phyloP scores from a whole-genome alignment of 2,797 vertebrate genomes.

The Sternarchorhynchus goeldii region DNA sequence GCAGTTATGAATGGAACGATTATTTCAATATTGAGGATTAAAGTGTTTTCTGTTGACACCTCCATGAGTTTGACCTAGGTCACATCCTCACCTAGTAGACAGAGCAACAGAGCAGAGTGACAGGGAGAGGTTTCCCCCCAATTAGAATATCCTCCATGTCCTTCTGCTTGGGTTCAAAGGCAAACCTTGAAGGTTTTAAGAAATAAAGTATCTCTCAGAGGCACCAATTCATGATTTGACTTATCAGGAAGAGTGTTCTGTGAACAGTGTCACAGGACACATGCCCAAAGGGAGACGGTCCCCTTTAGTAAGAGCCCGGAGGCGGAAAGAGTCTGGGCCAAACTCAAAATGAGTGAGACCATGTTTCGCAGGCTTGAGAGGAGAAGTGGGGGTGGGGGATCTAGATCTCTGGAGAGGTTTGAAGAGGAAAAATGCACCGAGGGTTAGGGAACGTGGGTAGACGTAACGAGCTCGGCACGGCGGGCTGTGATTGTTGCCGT shows the following conservation, averaged over 20 bases:
- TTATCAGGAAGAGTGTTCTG: neutral
- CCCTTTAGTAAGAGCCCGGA: neutral
- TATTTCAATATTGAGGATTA: too few relatives aligned
- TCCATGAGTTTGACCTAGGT: too few relatives aligned
- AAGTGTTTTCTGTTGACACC: too few relatives aligned
- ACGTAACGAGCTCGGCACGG: conserved; percentile 10
- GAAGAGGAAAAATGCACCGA: conserved; percentile 10
- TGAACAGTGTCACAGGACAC: neutral
- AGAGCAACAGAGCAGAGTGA: too few relatives aligned
- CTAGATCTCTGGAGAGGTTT: conserved; percentile 4
- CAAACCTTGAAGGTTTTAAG: neutral
- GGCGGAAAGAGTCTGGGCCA: neutral
- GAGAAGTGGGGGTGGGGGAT: conserved; percentile 3
- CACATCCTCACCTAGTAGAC: too few relatives aligned
- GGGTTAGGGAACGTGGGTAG: neutral
- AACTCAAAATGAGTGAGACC: conserved; percentile 8
- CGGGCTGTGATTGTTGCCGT: conserved; percentile 1
- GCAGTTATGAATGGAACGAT: too few relatives aligned
- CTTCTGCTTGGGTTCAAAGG: neutral
- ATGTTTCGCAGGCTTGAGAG: neutral
- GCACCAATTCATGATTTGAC: neutral
- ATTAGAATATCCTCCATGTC: neutral
- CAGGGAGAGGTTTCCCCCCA: neutral
- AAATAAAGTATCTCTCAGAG: neutral
- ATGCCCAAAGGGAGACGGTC: conserved; percentile 3